phyloP scores from a whole-genome alignment of 2,113 vertebrate genomes.

The Tinamus guttatus region DNA sequence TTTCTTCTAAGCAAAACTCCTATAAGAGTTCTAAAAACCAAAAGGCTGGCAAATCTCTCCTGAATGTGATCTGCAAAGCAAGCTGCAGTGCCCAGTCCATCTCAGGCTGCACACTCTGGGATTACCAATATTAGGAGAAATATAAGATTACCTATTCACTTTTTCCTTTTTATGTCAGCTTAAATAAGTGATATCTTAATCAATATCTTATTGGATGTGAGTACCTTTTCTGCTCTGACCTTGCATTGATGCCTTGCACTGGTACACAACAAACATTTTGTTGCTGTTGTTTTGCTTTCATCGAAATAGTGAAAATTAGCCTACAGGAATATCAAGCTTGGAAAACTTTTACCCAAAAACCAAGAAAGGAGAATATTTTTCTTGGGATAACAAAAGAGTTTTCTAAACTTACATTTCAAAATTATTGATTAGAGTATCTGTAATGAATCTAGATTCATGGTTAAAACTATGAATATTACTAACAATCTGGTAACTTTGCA shows the following conservation, averaged over 20 bases:
- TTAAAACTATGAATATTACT: not conserved
- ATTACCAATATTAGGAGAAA: not conserved
- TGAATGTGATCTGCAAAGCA: not conserved
- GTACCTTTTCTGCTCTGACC: not conserved
- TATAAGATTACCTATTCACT: not conserved
- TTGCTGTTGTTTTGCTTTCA: not conserved
- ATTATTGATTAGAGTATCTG: not conserved
- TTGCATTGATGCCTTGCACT: not conserved
- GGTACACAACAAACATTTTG: not conserved
- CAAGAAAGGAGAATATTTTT: not conserved
- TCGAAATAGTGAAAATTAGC: not conserved
- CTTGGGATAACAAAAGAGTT: accelerated
- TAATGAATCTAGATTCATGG: not conserved
- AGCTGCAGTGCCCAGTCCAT: too few species aligned
- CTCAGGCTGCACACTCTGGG: not conserved
- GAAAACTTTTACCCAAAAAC: not conserved
- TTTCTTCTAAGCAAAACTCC: not conserved
- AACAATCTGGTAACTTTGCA: not conserved
- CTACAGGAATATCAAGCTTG: not conserved
- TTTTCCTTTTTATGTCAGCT: not conserved
- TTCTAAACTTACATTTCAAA: not conserved
- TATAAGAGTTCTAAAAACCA: not conserved
- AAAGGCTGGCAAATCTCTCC: not conserved
- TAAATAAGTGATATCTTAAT: not conserved
- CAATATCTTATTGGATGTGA: not conserved